Conservation (phyloP, 2,888 invertebrate genomes). For the Shargacucullia verbasci region DNA sequence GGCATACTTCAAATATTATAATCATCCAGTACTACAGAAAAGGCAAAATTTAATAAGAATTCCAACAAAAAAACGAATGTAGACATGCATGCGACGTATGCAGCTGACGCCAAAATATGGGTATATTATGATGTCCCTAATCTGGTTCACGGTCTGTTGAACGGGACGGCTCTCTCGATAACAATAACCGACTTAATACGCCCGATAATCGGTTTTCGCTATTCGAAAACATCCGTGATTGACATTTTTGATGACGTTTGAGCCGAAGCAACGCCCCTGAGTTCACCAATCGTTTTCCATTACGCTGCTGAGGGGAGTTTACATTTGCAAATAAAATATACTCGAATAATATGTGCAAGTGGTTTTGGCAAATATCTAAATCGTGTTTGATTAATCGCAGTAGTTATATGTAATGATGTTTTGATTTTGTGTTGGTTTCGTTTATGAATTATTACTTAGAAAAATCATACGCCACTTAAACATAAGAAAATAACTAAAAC, state of each 20-base stretch:
- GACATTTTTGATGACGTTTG: slow-evolving; percentile 86
- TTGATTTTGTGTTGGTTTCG: slow-evolving; percentile 18
- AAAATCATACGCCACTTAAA: neutral
- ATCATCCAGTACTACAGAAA: slow-evolving; percentile 42
- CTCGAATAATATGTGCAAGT: slow-evolving; percentile 52
- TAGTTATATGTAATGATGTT: slow-evolving; percentile 18
- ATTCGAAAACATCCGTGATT: slow-evolving; percentile 87
- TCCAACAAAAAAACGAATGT: slow-evolving; percentile 63
- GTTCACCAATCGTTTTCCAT: slow-evolving; percentile 69
- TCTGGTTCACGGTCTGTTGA: slow-evolving; percentile 85
- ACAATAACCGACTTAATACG: slow-evolving; percentile 88
- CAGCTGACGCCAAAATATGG: slow-evolving; percentile 88
- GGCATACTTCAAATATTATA: slow-evolving; percentile 32
- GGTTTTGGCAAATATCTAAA: slow-evolving; percentile 48
- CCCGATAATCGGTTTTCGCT: slow-evolving; percentile 88
- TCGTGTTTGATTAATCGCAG: slow-evolving; percentile 46
- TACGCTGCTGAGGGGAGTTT: slow-evolving; percentile 57
- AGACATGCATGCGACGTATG: slow-evolving; percentile 79
- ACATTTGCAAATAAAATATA: slow-evolving; percentile 59
- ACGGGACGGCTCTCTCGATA: slow-evolving; percentile 83
- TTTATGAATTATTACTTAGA: slow-evolving; percentile 8
- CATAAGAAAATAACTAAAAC: neutral
- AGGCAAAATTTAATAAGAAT: slow-evolving; percentile 65
- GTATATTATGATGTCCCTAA: slow-evolving; percentile 88
- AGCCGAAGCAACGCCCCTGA: slow-evolving; percentile 74